Conservation (phyloP, 2,797 vertebrate species). For the Myripristis jacobus region DNA sequence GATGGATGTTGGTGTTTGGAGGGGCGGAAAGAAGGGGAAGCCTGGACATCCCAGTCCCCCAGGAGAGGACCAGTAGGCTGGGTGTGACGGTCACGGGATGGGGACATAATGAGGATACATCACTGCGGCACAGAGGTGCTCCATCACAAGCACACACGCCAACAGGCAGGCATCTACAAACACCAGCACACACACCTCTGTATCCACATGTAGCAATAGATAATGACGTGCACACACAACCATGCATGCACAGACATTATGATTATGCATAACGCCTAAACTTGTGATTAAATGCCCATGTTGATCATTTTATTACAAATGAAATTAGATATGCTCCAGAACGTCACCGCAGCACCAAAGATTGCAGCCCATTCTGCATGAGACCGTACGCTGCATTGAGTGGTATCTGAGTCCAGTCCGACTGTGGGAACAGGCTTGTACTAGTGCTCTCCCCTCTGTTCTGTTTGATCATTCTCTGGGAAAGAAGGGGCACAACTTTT, state of each 20-base stretch:
- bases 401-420: slow-evolving; percentile 30
- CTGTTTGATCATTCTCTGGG: slow-evolving; percentile 65
- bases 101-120: slow-evolving; percentile 83
- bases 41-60: slow-evolving; percentile 64
- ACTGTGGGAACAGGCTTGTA: slow-evolving; percentile 66
- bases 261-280: not conserved
- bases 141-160: slow-evolving; percentile 55
- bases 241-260: slow-evolving; percentile 8
- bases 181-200: slow-evolving; percentile 4
- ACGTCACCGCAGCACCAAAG: not conserved
- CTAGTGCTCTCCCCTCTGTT: slow-evolving; percentile 21
- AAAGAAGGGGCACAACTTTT: slow-evolving; percentile 69
- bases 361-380: slow-evolving; percentile 43
- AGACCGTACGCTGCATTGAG: slow-evolving; percentile 13
- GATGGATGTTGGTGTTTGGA: slow-evolving; percentile 46
- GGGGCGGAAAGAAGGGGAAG: slow-evolving; percentile 60
- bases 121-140: slow-evolving; percentile 77
- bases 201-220: not conserved
- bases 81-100: slow-evolving; percentile 74
- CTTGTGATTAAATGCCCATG: slow-evolving; percentile 20
- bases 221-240: slow-evolving; percentile 21
- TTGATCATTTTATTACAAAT: slow-evolving; percentile 26
- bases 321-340: slow-evolving; percentile 34
- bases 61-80: slow-evolving; percentile 66
- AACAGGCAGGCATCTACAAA: slow-evolving; percentile 13